Base-by-base conservation (phyloP, 2,113 vertebrate species). In the Nesoenas mayeri region DNA sequence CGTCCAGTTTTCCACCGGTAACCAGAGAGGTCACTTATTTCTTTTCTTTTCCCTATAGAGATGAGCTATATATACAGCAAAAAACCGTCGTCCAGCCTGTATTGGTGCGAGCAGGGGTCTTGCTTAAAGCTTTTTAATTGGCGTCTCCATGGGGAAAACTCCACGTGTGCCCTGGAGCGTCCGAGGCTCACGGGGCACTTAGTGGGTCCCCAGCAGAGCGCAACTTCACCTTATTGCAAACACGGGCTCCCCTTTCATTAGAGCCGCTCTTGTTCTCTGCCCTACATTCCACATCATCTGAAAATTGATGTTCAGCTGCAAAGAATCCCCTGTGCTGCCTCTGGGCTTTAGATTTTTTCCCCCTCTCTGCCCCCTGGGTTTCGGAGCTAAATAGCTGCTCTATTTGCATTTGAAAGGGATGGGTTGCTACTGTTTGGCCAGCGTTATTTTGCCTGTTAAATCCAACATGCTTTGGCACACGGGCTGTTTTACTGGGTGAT, bases 1-100 rank as follows among this genome's bases (percentile, higher is more conserved):
- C 2, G 1, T 5, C 0, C 1, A 5, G 9, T 21, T 34, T 62
- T 44, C 58, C 42, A n/a, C 65, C 2, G 0, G 5, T 21, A 44
- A 56, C 58, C 62, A n/a, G 29, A 40, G 31, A 3, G 5, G 1
- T 11, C 3, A 4, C 24, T 22, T 40, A 24, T 17, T 29, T 38
- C 22, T 26, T 18, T 29, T 31, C 10, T 54, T 71, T 54, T 26
- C 48, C 24, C 79, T 51, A 57, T 22, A 17, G 84, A 38, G 36
- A 32, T 44, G 84, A 80, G 80, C 69, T 38, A 34, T 47, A 44
- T 10, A 3, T 28, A 22, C 81, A 32, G 11, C 7, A 6, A 50
- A 74, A 71, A 69, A 28, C 11, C 4, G 3, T 29, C 10, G 42
- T 21, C 44, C 56, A 69, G 50, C 61, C 62, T 12, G 8, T 19